Evolutionary conservation across 2,113 vertebrate species (phyloP).

Genomic region (Phocoena sinus): DNA sequence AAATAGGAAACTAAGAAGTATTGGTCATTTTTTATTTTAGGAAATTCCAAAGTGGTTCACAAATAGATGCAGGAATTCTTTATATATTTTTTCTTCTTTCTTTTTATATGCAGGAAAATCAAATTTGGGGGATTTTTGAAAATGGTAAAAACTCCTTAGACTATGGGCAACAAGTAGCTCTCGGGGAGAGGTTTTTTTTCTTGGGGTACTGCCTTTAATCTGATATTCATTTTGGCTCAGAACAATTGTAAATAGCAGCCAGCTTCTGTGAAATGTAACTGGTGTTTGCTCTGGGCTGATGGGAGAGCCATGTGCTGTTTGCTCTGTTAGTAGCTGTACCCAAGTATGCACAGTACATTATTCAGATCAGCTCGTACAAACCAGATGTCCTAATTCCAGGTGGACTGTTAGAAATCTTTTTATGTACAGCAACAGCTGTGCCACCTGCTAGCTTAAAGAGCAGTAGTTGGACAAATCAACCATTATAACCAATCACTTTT

Average conservation of each 20-base stretch:
- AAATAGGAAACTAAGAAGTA: background rate
- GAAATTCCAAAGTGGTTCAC: background rate
- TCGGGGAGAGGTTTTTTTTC: conserved; percentile 44
- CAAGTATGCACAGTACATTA: conserved; percentile 51
- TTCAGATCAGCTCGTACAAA: conserved; percentile 57
- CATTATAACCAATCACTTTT: conserved; percentile 34
- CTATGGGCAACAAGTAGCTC: conserved; percentile 32
- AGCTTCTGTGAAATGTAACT: conserved; percentile 77
- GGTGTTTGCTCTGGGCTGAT: conserved; percentile 80
- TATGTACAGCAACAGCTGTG: conserved; percentile 50
- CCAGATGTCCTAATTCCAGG: conserved; percentile 67
- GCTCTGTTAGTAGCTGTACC: conserved; percentile 57
- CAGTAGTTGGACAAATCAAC: background rate
- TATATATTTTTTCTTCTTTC: background rate
- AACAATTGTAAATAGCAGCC: conserved; percentile 84
- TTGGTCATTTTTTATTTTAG: background rate
- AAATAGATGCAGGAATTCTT: background rate
- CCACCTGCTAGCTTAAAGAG: conserved; percentile 12
- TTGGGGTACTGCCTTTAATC: conserved; percentile 68
- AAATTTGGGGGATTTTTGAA: background rate
- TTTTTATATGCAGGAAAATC: conserved; percentile 49
- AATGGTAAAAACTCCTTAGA: conserved; percentile 27
- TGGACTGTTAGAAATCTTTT: conserved; percentile 49
- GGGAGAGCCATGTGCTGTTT: conserved; percentile 73
- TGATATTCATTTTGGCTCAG: conserved; percentile 81